phyloP scores from a whole-genome alignment of 2,888 invertebrate species.

The Meliscaeva auricollis region DNA sequence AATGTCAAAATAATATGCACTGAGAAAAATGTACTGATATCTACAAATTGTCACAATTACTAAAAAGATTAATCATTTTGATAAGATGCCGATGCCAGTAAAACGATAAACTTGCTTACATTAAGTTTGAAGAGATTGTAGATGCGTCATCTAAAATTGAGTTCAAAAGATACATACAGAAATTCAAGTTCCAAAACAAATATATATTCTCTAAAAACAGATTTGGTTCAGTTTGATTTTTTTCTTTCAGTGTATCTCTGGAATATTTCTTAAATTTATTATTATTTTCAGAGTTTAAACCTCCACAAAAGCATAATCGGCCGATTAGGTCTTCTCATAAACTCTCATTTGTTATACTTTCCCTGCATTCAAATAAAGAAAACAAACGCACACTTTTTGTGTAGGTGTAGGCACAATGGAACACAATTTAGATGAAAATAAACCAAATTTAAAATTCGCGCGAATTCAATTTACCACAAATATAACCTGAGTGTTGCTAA shows the following conservation, averaged over 20 bases:
- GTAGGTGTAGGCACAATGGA: slow-evolving; percentile 40
- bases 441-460: slow-evolving; percentile 63
- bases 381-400: not conserved
- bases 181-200: too few relatives aligned
- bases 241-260: slow-evolving; percentile 6
- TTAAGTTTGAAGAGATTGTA: too few relatives aligned
- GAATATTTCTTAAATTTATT: not conserved
- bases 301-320: slow-evolving; percentile 39
- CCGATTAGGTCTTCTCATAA: slow-evolving; percentile 59
- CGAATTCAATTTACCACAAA: slow-evolving; percentile 73
- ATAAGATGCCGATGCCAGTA: too few relatives aligned
- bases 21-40: too few relatives aligned
- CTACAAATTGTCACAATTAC: too few relatives aligned
- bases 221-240: too few relatives aligned
- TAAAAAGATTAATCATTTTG: too few relatives aligned
- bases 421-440: slow-evolving; percentile 74
- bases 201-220: too few relatives aligned
- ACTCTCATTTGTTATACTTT: slow-evolving; percentile 54
- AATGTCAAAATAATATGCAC: too few relatives aligned
- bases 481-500: slow-evolving; percentile 27
- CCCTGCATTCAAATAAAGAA: slow-evolving; percentile 15
- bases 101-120: too few relatives aligned
- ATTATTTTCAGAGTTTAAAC: not conserved
- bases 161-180: too few relatives aligned
- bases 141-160: too few relatives aligned